phyloP scores from a whole-genome alignment of 2,888 invertebrate genomes.

The Tetragonula carbonaria region DNA sequence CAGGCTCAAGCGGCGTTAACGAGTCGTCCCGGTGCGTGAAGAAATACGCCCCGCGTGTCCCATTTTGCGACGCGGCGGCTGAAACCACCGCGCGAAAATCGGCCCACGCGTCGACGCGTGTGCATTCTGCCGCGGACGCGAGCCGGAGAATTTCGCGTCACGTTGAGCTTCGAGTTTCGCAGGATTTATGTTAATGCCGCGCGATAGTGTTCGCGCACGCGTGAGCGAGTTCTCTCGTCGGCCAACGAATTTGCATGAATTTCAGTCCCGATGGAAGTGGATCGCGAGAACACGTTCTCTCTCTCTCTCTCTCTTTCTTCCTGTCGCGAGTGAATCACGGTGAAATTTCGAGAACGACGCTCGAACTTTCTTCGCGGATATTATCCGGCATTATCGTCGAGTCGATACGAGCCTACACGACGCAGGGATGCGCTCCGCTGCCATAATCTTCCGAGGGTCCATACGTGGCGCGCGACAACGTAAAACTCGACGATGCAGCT shows the following conservation, averaged over 20 bases:
- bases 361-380: slow-evolving; percentile 5
- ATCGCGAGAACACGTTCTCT: neutral
- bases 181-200: slow-evolving; percentile 1
- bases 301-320: too few relatives aligned
- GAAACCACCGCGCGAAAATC: slow-evolving; percentile 5
- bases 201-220: neutral
- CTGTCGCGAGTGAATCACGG: neutral
- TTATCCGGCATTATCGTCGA: slow-evolving; percentile 4
- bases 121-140: neutral
- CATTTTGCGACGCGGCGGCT: slow-evolving; percentile 32
- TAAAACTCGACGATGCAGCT: slow-evolving; percentile 34
- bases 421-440: neutral
- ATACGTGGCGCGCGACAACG: neutral
- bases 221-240: neutral
- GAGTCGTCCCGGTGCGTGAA: slow-evolving; percentile 25
- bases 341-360: neutral
- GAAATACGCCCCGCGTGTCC: slow-evolving; percentile 14
- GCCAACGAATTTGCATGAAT: neutral
- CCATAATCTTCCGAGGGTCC: slow-evolving; percentile 8
- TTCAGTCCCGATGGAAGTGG: neutral
- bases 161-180: too few relatives aligned
- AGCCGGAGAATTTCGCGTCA: neutral
- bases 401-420: slow-evolving; percentile 8
- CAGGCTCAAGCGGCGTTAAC: slow-evolving; percentile 43
- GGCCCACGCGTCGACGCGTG: neutral